Evolutionary conservation across 64 coral and sea anemone species (phyloP).

Genomic region (Hydrozoanthus tunicans): DNA sequence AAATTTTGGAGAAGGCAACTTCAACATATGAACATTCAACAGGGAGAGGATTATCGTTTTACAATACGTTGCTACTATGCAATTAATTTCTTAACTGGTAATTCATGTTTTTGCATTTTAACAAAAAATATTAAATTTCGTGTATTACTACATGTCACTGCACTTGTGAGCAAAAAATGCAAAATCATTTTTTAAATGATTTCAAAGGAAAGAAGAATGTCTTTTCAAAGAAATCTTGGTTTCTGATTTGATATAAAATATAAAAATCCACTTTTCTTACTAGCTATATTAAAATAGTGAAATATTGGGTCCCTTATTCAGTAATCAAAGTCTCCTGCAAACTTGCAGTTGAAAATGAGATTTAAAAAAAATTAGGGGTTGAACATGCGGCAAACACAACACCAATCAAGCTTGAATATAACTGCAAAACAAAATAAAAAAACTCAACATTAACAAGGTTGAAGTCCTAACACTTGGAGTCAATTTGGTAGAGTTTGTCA

Average conservation of each 20-base stretch:
- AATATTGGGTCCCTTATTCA: background rate
- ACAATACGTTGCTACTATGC: too few species aligned
- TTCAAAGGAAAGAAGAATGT: background rate
- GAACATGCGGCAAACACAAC: constrained; percentile 39
- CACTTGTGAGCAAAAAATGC: too few species aligned
- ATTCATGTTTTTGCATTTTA: too few species aligned
- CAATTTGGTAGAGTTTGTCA: too few species aligned
- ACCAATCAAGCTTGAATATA: constrained; percentile 39
- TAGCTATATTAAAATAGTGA: too few species aligned
- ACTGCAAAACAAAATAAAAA: constrained; percentile 52
- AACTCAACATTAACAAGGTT: constrained; percentile 12
- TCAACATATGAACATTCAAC: too few species aligned
- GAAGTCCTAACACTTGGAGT: background rate
- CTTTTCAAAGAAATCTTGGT: background rate
- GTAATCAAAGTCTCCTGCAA: background rate
- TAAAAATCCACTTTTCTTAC: background rate
- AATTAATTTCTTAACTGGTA: too few species aligned
- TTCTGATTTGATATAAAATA: background rate
- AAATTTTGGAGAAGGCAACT: too few species aligned
- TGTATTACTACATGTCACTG: too few species aligned
- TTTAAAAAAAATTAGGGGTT: constrained; percentile 5
- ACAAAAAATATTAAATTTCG: too few species aligned
- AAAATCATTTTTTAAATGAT: background rate
- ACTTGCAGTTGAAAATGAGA: background rate
- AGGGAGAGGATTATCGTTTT: too few species aligned